Evolutionary conservation across 2,888 invertebrate species (phyloP), one percentile per base, ranked within the genome.

Genomic region (Ophion ellenae): DNA sequence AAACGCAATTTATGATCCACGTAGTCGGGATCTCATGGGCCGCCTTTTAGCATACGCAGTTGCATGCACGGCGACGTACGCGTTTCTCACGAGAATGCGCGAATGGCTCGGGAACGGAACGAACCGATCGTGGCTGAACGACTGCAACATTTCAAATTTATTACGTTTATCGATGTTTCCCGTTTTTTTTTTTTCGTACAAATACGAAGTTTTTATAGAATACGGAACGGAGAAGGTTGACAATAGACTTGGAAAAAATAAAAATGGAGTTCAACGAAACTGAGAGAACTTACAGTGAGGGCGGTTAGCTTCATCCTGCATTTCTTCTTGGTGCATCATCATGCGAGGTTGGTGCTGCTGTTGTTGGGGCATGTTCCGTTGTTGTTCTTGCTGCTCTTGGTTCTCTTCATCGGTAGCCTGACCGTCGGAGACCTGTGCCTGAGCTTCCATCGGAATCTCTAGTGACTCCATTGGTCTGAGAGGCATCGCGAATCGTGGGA

Each of bases 51-150:
- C 95, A 97, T 88, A 95, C 96, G 95, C 97, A 97, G 94, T 96
- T 96, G 95, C 97, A 97, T 88, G 97, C 96, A 94, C 96, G 97
- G 92, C 97, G 96, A 94, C 97, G 96, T 61, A 96, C 96, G 91
- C 97, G 96, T 94, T 97, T 96, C 90, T 96, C 95, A 79, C 95
- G 95, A 89, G 95, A 95, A 90, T 94, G 94, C 93, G 93, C 91
- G 94, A 92, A 88, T 93, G 94, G 92, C 84, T 96, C 95, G 32
- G 92, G 91, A 87, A 95, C 95, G 92, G 96, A 96, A 91, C 97
- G 96, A 87, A 96, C 95, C 85, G 96, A 96, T 92, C 97, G 96
- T 83, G 97, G 97, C 94, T 97, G 97, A 92, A 98, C 96, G 93
- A 96, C 97, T 98, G 95, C 64, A 95, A 95, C 90, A 89, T 83